Evolutionary conservation across 1,140 invertebrate genomes (phyloP).

Genomic region (Philotrypesis tridentata): DNA sequence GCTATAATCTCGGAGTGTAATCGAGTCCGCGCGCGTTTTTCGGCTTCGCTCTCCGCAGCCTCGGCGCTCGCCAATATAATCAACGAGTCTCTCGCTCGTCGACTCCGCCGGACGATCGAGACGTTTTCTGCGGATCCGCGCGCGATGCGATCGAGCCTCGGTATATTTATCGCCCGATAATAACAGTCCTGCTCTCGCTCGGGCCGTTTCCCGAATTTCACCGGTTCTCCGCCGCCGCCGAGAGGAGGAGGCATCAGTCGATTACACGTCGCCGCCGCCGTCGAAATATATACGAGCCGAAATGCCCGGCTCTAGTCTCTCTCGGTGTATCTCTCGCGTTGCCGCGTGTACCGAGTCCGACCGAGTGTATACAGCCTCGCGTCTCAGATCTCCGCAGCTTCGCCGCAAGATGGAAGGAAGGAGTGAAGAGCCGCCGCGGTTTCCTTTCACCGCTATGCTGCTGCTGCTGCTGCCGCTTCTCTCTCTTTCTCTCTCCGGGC

Average conservation of each 20-base stretch:
- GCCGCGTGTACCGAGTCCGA: not conserved
- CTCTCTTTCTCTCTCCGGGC: constrained; percentile 37
- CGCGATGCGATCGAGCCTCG: not conserved
- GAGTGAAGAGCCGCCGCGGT: constrained; percentile 49
- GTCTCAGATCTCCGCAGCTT: not conserved
- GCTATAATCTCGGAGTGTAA: too few species aligned
- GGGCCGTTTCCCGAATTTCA: not conserved
- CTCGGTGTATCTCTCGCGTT: not conserved
- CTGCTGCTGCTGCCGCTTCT: too few species aligned
- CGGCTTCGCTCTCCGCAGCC: too few species aligned
- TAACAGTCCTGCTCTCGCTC: not conserved
- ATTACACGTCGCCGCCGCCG: not conserved
- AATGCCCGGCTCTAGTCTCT: not conserved
- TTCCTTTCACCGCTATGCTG: constrained; percentile 71
- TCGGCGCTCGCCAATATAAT: too few species aligned
- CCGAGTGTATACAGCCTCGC: not conserved
- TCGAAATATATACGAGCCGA: not conserved
- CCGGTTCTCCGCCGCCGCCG: not conserved
- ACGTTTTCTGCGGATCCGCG: constrained; percentile 10
- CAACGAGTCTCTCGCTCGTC: too few species aligned
- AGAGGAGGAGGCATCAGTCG: not conserved
- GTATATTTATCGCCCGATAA: constrained; percentile 9
- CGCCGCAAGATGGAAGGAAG: not conserved
- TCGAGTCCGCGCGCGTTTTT: too few species aligned
- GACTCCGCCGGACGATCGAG: not conserved